phyloP scores from a whole-genome alignment of 2,797 vertebrate species.

The Austrolebias charrua region DNA sequence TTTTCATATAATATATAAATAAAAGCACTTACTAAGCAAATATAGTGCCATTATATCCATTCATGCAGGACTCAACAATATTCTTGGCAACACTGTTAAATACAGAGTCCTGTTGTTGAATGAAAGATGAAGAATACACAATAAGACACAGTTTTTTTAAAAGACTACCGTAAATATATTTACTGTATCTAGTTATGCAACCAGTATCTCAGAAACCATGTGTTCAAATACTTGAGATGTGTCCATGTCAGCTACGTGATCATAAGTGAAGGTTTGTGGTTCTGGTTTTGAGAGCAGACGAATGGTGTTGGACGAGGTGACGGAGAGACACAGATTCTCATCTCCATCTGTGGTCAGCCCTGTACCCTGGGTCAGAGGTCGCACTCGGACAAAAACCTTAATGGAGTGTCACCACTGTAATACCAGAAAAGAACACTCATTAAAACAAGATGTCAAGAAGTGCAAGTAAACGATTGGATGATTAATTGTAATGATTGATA shows the following conservation, averaged over 20 bases:
- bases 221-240: slow-evolving; percentile 85
- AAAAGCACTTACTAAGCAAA: slow-evolving; percentile 94
- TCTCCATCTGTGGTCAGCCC: slow-evolving; percentile 80
- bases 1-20: not conserved
- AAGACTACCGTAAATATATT: not conserved
- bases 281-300: slow-evolving; percentile 92
- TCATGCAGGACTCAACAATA: slow-evolving; percentile 95
- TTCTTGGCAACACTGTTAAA: slow-evolving; percentile 91
- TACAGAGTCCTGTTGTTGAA: slow-evolving; percentile 85
- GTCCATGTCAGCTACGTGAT: slow-evolving; percentile 90
- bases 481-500: too few relatives aligned
- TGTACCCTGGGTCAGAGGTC: slow-evolving; percentile 82
- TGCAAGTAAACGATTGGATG: too few relatives aligned
- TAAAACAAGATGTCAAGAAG: not conserved
- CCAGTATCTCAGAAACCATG: not conserved
- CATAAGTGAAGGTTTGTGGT: slow-evolving; percentile 91
- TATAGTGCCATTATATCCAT: slow-evolving; percentile 97
- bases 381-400: slow-evolving; percentile 92
- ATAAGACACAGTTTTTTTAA: not conserved
- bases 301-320: slow-evolving; percentile 86
- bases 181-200: not conserved
- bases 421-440: not conserved
- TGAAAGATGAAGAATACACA: slow-evolving; percentile 3
- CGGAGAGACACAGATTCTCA: slow-evolving; percentile 84
- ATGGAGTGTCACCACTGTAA: slow-evolving; percentile 84